Conservation (phyloP, 2,888 invertebrate species). For the Nomada goodeniana region DNA sequence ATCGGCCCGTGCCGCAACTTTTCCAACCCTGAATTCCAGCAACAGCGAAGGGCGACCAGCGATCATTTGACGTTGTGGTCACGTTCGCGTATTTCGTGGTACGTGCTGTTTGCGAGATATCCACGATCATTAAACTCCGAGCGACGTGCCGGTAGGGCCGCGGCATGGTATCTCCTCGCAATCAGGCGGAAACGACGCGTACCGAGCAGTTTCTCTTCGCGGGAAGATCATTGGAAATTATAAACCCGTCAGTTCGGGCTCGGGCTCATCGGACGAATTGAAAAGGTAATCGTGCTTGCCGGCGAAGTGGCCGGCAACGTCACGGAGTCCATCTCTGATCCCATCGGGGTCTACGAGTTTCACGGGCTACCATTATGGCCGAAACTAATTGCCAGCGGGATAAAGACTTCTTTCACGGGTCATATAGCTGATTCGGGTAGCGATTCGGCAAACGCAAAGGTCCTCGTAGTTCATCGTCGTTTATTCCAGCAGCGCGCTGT, state of each 20-base stretch:
- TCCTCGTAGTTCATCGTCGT: conserved; percentile 30
- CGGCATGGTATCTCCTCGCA: conserved; percentile 24
- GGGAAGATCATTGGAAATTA: conserved; percentile 34
- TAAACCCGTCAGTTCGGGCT: conserved; percentile 12
- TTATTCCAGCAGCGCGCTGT: conserved; percentile 20
- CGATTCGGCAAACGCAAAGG: conserved; percentile 47
- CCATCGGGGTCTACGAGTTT: conserved; percentile 72
- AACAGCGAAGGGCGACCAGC: conserved; percentile 41
- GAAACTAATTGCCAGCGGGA: conserved; percentile 71
- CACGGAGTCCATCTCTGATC: conserved; percentile 62
- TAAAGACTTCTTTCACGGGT: conserved; percentile 72
- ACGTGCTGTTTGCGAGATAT: conserved; percentile 81
- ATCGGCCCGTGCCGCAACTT: conserved; percentile 39
- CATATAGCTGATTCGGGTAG: conserved; percentile 67
- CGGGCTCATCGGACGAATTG: conserved; percentile 8
- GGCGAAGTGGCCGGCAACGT: conserved; percentile 51
- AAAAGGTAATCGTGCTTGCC: conserved; percentile 26
- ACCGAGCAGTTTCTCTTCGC: conserved; percentile 4
- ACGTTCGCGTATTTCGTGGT: conserved; percentile 81
- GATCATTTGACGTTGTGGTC: conserved; percentile 78
- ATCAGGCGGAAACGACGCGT: conserved; percentile 10
- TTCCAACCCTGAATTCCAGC: conserved; percentile 47
- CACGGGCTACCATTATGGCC: conserved; percentile 69
- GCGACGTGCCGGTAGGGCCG: conserved; percentile 52
- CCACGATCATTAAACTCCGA: conserved; percentile 78